phyloP scores from a whole-genome alignment of 2,797 vertebrate species.

The Salarias fasciatus region DNA sequence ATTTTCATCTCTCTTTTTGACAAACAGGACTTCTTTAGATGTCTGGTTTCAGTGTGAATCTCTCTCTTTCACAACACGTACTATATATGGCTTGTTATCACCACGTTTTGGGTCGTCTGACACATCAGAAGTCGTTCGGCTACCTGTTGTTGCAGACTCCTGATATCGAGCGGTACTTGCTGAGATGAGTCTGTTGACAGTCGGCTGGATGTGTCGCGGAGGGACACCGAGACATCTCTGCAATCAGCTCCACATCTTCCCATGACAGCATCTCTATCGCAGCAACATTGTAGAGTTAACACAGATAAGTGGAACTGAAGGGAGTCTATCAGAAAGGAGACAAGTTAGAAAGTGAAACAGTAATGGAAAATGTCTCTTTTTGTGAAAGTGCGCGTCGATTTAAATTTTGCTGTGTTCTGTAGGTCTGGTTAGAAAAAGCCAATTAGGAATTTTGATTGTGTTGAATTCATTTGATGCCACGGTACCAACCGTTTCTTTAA shows the following conservation, averaged over 20 bases:
- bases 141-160: slow-evolving; percentile 96
- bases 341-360: no score
- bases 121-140: background rate
- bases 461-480: background rate
- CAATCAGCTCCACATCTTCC: slow-evolving; percentile 79
- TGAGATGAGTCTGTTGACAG: slow-evolving; percentile 79
- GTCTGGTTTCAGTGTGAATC: no score
- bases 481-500: background rate
- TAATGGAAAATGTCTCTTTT: no score
- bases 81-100: background rate
- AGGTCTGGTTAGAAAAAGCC: no score
- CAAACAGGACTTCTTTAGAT: no score
- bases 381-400: background rate
- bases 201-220: slow-evolving; percentile 67
- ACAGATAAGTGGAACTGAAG: no score
- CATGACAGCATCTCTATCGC: slow-evolving; percentile 72
- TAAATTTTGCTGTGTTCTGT: background rate
- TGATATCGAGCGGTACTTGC: slow-evolving; percentile 88
- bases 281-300: no score
- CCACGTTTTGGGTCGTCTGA: background rate
- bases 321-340: no score
- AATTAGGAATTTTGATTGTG: background rate
- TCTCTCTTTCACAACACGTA: background rate
- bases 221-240: slow-evolving; percentile 86
- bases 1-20: no score